These are phyloP conservation scores for Drymodes brunneopygia DNA, from an alignment of 2,113 vertebrate genomes.

Conservation along the genomic window DNA sequence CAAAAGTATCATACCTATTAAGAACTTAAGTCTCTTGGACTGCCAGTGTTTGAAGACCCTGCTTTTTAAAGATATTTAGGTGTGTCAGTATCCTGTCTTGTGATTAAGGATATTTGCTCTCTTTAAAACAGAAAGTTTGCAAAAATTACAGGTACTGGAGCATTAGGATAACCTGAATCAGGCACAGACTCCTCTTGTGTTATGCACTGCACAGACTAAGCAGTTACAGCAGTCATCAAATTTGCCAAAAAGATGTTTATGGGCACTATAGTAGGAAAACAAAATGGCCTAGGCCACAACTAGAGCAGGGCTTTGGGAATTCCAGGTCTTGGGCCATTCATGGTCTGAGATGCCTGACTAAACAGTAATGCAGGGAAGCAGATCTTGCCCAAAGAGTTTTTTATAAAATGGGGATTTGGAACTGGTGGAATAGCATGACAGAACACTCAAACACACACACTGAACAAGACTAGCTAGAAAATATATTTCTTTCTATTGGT, in stretches of 20 bases:
- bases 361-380: neutral
- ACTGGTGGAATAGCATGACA: neutral
- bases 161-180: rapidly evolving
- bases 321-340: neutral
- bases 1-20: neutral
- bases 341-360: neutral
- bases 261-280: neutral
- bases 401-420: neutral
- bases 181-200: neutral
- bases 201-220: neutral
- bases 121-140: neutral
- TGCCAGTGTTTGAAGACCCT: neutral
- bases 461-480: neutral
- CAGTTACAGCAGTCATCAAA: neutral
- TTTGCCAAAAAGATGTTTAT: neutral
- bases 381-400: neutral
- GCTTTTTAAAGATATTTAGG: neutral
- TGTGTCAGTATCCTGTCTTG: neutral
- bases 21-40: neutral
- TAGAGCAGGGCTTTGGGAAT: neutral
- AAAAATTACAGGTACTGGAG: neutral
- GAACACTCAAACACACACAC: neutral
- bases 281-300: rapidly evolving
- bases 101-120: neutral
- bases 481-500: neutral